phyloP scores from a whole-genome alignment of 2,113 vertebrate species.

The Tragelaphus imberbis region DNA sequence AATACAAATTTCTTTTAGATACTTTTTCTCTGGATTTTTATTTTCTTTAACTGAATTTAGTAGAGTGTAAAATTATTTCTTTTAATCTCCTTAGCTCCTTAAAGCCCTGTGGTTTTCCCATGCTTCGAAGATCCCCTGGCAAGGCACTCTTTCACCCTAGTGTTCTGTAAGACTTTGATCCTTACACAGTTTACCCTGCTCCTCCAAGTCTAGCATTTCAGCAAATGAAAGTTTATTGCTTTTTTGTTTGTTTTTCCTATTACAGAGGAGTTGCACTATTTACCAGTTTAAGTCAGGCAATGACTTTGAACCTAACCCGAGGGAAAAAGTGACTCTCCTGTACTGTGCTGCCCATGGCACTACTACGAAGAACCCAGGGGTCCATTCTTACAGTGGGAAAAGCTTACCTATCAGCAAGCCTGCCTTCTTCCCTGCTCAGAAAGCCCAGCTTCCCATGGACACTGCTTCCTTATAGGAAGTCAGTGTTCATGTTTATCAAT shows the following conservation, averaged over 20 bases:
- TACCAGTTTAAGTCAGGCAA: neutral
- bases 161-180: neutral
- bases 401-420: neutral
- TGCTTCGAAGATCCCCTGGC: neutral
- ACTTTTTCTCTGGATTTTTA: neutral
- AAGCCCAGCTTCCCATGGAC: neutral
- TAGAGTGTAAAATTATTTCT: neutral
- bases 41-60: neutral
- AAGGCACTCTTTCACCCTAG: neutral
- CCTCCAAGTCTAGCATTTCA: neutral
- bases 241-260: neutral
- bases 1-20: neutral
- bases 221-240: neutral
- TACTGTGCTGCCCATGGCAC: neutral
- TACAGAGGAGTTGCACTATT: neutral
- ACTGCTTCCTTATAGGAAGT: neutral
- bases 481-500: neutral
- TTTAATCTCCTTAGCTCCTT: neutral
- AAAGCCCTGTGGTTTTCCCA: neutral
- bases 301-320: neutral
- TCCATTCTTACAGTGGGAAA: neutral
- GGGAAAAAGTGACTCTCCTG: neutral
- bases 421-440: neutral
- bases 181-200: neutral
- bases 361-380: neutral